Conservation (phyloP, 2,113 vertebrate genomes). For the Entomyzon cyanotis region DNA sequence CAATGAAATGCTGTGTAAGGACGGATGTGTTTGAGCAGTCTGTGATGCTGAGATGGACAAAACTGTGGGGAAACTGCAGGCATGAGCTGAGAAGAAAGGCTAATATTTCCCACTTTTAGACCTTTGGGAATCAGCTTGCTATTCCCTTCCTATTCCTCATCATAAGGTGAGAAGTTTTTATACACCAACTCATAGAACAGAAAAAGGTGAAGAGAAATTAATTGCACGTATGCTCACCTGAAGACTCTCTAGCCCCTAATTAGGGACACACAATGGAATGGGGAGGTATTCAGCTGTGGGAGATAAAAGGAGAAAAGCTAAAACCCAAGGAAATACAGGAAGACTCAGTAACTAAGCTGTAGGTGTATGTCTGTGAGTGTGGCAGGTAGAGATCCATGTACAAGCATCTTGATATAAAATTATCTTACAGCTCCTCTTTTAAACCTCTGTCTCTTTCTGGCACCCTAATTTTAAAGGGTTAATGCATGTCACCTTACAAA, state of each 20-base stretch:
- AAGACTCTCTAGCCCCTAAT: neutral
- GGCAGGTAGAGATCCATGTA: neutral
- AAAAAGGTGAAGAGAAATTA: neutral
- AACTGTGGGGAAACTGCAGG: neutral
- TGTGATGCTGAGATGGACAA: neutral
- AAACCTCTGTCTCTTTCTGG: neutral
- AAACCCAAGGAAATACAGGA: neutral
- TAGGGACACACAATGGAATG: neutral
- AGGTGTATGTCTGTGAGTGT: neutral
- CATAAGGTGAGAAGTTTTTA: neutral
- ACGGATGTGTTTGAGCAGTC: neutral
- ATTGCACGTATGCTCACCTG: fast-evolving
- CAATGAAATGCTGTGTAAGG: neutral
- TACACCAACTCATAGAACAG: neutral
- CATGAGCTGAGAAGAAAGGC: neutral
- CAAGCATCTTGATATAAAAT: neutral
- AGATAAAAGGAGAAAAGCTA: neutral
- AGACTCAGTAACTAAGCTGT: neutral
- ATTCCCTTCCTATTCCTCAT: neutral
- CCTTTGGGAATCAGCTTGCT: neutral
- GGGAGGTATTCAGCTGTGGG: neutral
- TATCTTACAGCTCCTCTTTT: neutral
- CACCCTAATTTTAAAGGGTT: neutral
- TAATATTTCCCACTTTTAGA: neutral
- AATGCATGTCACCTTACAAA: neutral